Evolutionary conservation across 2,888 invertebrate species (phyloP), one percentile per base, ranked within the genome.

Genomic region (Zygogramma bicolorata): DNA sequence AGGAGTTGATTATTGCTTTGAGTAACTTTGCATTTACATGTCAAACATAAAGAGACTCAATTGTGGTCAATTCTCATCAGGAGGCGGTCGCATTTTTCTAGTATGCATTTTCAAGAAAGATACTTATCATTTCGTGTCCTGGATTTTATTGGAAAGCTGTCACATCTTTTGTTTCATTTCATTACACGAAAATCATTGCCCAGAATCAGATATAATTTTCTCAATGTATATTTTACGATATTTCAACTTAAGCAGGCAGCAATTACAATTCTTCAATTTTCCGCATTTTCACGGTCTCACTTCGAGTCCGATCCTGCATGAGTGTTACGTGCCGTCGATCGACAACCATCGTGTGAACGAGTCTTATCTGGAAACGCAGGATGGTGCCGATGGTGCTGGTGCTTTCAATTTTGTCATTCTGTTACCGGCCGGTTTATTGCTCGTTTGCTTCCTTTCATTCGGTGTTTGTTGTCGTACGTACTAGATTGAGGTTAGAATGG

Each of bases 401-500:
- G 34, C 34, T 13, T n/a, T n/a, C n/a, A 34, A 34, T 34, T 34
- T 34, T 34, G 34, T 10, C 34, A 34, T 34, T 34, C 34, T 1
- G 10, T 34, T 1, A 34, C 13, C 34, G 2, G 34, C 34, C 34
- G 27, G 53, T 27, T 27, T 27, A 7, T 53, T 3, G 27, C 5
- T 53, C n/a, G 25, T 13, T 22, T 27, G 53, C 4, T 40, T 20
- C 31, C n/a, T 59, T 15, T 61, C 4, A 38, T 22, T 38, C 40
- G 13, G 27, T 53, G 25, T 53, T 53, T 53, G 53, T 22, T 53
- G 25, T 53, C 53, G 53, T 27, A 13, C 53, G 53, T 27, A 13
- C 7, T 27, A 53, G n/a, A 67, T 81, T 81, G 77, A 84, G 83
- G 84, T 84, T 84, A 84, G 77, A 79, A 85, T 88, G 88, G 86